These are phyloP conservation scores for Ibycter americanus DNA, from an alignment of 2,797 vertebrate genomes.

Conservation along the genomic window DNA sequence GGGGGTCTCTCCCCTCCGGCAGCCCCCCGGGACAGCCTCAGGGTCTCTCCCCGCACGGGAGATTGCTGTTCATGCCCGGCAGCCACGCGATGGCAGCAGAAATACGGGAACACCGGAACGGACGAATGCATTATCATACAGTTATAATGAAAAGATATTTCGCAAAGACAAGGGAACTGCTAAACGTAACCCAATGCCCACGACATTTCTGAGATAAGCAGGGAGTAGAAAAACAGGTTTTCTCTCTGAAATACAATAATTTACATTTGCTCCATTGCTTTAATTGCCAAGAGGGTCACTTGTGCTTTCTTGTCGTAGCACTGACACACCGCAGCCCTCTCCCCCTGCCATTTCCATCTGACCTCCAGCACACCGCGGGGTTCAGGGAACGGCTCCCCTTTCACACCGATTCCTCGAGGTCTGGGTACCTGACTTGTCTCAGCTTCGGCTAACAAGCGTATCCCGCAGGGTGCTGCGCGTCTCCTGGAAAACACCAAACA, in stretches of 20 bases:
- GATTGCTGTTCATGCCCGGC: neutral
- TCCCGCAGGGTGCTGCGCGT: neutral
- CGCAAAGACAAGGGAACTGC: neutral
- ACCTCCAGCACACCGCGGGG: neutral
- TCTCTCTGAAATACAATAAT: neutral
- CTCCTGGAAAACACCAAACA: neutral
- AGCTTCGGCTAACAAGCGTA: neutral
- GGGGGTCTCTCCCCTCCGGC: neutral
- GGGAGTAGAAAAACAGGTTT: neutral
- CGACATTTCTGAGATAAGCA: neutral
- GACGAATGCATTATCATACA: neutral
- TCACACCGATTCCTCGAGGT: neutral
- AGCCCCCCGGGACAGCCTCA: neutral
- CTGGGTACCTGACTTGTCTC: neutral
- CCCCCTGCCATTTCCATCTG: neutral
- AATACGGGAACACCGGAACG: neutral
- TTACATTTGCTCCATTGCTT: neutral
- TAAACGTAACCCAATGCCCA: neutral
- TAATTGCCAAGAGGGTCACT: neutral
- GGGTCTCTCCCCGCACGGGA: neutral
- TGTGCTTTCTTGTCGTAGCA: neutral
- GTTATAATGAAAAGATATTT: neutral
- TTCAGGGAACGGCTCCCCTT: neutral
- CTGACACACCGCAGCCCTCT: neutral
- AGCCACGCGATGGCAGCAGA: slow-evolving; percentile 48